These are phyloP conservation scores for Sweltsa coloradensis DNA, from an alignment of 1,140 invertebrate genomes.

Conservation along the genomic window DNA sequence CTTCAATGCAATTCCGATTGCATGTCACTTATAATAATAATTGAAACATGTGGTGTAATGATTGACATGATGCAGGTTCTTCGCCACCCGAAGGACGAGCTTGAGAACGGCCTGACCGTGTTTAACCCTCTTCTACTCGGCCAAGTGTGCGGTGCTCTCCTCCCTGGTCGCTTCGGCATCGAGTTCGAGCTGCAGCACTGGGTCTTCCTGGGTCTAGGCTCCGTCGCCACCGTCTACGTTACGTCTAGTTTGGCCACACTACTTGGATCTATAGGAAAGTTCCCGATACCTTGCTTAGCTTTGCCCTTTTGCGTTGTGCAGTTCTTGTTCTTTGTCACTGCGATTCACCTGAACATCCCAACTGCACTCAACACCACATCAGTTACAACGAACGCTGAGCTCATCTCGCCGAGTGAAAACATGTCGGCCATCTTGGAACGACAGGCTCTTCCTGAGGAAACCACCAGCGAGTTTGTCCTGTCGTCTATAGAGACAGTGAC, in stretches of 20 bases:
- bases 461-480: too few relatives aligned
- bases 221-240: slow-evolving; percentile 19
- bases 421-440: too few relatives aligned
- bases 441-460: too few relatives aligned
- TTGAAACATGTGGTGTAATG: too few relatives aligned
- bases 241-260: slow-evolving; percentile 22
- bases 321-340: slow-evolving; percentile 23
- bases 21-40: too few relatives aligned
- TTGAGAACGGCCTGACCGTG: slow-evolving; percentile 30
- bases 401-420: too few relatives aligned
- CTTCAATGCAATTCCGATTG: too few relatives aligned
- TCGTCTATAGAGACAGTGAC: too few relatives aligned
- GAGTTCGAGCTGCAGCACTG: neutral
- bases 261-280: slow-evolving; percentile 21
- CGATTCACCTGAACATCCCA: slow-evolving; percentile 21
- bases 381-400: too few relatives aligned
- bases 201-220: neutral
- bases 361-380: too few relatives aligned
- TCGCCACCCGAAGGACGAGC: slow-evolving; percentile 8
- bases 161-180: slow-evolving; percentile 25
- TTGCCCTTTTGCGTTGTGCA: slow-evolving; percentile 28
- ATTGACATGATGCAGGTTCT: too few relatives aligned
- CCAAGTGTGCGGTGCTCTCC: slow-evolving; percentile 25
- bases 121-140: slow-evolving; percentile 34
- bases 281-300: slow-evolving; percentile 23